Conservation (phyloP, 2,797 vertebrate species). For the Acestrorhynchus altus region DNA sequence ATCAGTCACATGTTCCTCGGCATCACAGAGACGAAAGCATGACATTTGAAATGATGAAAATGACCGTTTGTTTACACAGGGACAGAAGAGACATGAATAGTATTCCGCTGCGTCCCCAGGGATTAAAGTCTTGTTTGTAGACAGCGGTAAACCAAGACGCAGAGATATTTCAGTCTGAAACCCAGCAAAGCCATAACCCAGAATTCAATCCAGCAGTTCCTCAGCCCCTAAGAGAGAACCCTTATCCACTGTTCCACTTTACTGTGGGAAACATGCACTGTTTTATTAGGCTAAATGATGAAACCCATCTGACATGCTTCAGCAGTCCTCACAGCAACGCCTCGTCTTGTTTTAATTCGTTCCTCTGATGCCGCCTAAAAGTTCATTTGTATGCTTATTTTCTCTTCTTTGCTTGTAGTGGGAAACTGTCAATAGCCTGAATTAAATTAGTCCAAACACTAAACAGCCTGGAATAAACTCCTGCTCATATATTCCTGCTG, state of each 20-base stretch:
- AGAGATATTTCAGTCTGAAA: constrained; percentile 2
- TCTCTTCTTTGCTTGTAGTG: neutral
- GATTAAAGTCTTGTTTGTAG: neutral
- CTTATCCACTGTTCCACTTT: constrained; percentile 4
- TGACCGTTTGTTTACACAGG: neutral
- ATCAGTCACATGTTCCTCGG: too few species aligned
- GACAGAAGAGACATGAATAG: neutral
- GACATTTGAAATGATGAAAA: neutral
- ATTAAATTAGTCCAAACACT: constrained; percentile 3
- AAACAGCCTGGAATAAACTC: neutral
- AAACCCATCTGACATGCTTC: constrained; percentile 18
- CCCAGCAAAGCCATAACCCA: neutral
- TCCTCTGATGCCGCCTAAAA: neutral
- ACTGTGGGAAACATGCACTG: neutral
- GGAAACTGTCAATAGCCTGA: constrained; percentile 10
- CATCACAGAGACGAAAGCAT: neutral
- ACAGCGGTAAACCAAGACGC: neutral
- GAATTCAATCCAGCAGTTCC: neutral
- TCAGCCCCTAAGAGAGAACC: neutral
- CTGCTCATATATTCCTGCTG: neutral
- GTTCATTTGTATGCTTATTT: constrained; percentile 16
- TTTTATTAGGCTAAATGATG: constrained; percentile 21
- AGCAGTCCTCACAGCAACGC: constrained; percentile 3
- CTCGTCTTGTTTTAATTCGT: neutral
- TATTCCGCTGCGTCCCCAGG: neutral